Evolutionary conservation across 2,797 vertebrate genomes (phyloP).

Genomic region (Fundulus diaphanus): DNA sequence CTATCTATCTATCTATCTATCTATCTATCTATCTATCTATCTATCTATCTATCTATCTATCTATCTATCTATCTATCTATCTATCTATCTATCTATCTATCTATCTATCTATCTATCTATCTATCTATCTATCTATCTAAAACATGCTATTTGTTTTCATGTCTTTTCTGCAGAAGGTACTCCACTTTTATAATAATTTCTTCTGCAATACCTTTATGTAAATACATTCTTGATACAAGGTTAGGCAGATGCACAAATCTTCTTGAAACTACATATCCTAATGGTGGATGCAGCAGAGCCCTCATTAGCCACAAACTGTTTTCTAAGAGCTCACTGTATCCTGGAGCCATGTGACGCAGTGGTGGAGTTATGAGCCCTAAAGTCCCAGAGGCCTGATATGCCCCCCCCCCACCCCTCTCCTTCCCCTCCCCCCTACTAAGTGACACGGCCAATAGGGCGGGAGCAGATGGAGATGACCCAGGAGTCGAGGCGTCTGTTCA

Average conservation of each 20-base stretch:
- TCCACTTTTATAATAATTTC: background rate
- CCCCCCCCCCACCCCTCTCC: conserved; percentile 34
- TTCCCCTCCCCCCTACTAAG: conserved; percentile 32
- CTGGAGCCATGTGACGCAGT: conserved; percentile 37
- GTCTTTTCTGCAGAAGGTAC: background rate
- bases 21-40: background rate
- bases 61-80: too few species aligned
- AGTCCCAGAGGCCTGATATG: conserved; percentile 28
- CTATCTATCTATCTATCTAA: background rate
- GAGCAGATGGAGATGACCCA: conserved; percentile 68
- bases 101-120: too few species aligned
- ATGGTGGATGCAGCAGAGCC: background rate
- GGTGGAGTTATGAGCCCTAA: conserved; percentile 29
- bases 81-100: too few species aligned
- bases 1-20: background rate
- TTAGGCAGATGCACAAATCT: conserved; percentile 2
- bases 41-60: background rate
- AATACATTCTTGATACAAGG: background rate
- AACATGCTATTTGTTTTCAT: background rate
- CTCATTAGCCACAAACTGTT: conserved; percentile 2
- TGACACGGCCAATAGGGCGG: conserved; percentile 46
- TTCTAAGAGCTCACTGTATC: conserved; percentile 10
- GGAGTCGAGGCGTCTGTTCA: conserved; percentile 55
- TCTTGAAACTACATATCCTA: background rate
- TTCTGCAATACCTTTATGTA: background rate